Base-by-base conservation (phyloP, 2,888 invertebrate species). In the Drosophila percnosoma region DNA sequence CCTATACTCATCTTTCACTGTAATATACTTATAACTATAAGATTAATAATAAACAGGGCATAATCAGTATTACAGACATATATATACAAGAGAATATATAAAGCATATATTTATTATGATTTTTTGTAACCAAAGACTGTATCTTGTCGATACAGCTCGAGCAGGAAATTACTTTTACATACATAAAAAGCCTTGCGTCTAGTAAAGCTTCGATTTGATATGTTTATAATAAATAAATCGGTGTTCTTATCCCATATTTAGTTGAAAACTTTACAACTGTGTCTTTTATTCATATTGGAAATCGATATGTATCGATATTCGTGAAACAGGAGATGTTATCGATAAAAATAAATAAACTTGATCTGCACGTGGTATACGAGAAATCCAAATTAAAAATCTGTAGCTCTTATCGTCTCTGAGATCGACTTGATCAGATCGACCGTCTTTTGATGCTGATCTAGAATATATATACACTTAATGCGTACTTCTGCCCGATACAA, bases 141-240 rank as follows among this genome's bases (percentile, higher is more conserved):
- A 24, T 24, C 7, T 29, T 31, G 31, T 2, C 8, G 8, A 0
- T 8, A 2, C 31, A 31, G 0, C 31, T 31, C 7, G 31, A 31
- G 0, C 0, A 29, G 29, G 31, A 31, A 2, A 31, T 31, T 8
- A 31, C 0, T 2, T 8, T 31, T 31, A 31, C 8, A 31, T 31
- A 31, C 8, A 31, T 31, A 0, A 29, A 29, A 31, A 0, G 10
- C 0, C 0, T 31, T 10, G 10, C 3, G 31, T 0, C 3, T 10
- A 10, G 0, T 33, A 33, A 11, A 1, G 0, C 33, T 33, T 10
- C 11, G 4, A 33, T 33, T 33, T 33, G 4, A 33, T 8, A 45
- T 8, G 45, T 15, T 45, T 45, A 1, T 0, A 1, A 2, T 4
- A 4, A 15, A 2, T 4, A 45, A 0, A 21, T 21, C 2, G 0